Evolutionary conservation across 1,140 invertebrate genomes (phyloP).

Genomic region (Pogonognathellus flavescens): DNA sequence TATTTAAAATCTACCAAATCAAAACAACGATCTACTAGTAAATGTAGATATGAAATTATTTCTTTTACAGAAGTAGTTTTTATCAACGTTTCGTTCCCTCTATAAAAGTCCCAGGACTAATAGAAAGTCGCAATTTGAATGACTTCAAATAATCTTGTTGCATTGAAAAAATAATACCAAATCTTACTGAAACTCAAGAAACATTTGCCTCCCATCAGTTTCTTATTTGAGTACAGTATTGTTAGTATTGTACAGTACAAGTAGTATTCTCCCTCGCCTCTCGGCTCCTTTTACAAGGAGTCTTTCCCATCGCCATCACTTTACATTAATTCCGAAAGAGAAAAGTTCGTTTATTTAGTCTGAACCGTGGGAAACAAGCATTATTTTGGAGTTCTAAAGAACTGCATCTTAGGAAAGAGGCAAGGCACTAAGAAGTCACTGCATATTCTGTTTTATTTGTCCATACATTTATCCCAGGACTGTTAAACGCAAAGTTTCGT

Average conservation of each 20-base stretch:
- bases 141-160: background rate
- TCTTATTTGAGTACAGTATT: conserved; percentile 9
- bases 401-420: conserved; percentile 1
- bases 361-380: conserved; percentile 41
- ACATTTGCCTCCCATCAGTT: conserved; percentile 37
- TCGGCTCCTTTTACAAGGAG: conserved; percentile 34
- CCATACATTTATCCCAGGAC: background rate
- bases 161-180: background rate
- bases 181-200: background rate
- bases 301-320: conserved; percentile 49
- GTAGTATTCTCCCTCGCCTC: conserved; percentile 26
- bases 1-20: too few relatives aligned
- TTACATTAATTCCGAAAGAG: conserved; percentile 50
- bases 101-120: too few relatives aligned
- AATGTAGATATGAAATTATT: too few relatives aligned
- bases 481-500: background rate
- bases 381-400: conserved; percentile 46
- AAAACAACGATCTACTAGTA: too few relatives aligned
- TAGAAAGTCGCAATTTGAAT: background rate
- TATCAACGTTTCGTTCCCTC: too few relatives aligned
- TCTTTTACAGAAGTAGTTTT: too few relatives aligned
- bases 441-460: background rate
- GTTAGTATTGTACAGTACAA: background rate
- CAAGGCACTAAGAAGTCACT: conserved; percentile 2
- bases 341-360: conserved; percentile 50